Evolutionary conservation across 2,888 invertebrate species (phyloP).

Genomic region (Andrena fulva): DNA sequence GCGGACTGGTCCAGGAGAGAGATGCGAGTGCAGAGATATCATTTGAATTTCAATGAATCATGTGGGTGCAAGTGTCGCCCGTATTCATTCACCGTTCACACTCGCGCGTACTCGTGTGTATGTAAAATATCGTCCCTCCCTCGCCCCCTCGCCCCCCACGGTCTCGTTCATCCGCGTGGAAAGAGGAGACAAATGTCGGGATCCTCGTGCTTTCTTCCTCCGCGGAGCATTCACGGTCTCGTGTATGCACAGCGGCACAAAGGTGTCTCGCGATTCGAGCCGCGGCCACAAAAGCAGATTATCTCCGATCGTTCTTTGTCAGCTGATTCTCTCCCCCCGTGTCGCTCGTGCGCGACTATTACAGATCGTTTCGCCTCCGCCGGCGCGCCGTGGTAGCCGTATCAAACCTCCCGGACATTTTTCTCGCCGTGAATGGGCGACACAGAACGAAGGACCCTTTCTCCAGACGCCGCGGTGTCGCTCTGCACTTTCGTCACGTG

Average conservation of each 20-base stretch:
- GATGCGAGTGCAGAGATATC: constrained; percentile 64
- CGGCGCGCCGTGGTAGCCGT: constrained; percentile 38
- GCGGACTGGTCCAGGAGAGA: constrained; percentile 21
- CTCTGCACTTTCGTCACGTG: neutral
- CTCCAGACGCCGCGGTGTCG: neutral
- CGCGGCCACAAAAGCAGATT: constrained; percentile 70
- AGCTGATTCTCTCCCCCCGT: constrained; percentile 64
- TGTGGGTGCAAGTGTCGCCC: constrained; percentile 82
- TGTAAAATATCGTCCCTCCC: constrained; percentile 60
- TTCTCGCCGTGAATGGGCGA: constrained; percentile 31
- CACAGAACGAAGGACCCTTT: neutral
- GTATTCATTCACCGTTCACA: constrained; percentile 72
- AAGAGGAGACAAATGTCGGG: constrained; percentile 69
- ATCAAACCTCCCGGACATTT: constrained; percentile 59
- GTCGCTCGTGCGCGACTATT: constrained; percentile 57
- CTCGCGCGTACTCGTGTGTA: constrained; percentile 25
- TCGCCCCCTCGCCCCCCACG: constrained; percentile 1
- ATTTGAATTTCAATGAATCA: constrained; percentile 84
- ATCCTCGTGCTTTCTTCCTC: constrained; percentile 37
- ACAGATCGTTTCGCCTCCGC: constrained; percentile 41
- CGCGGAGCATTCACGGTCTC: constrained; percentile 43
- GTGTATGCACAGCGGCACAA: constrained; percentile 52
- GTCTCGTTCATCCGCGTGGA: constrained; percentile 49
- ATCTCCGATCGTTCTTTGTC: constrained; percentile 77
- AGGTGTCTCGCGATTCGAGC: constrained; percentile 59